These are phyloP conservation scores for Tachuris rubrigastra DNA, from an alignment of 2,113 vertebrate genomes.

Conservation along the genomic window DNA sequence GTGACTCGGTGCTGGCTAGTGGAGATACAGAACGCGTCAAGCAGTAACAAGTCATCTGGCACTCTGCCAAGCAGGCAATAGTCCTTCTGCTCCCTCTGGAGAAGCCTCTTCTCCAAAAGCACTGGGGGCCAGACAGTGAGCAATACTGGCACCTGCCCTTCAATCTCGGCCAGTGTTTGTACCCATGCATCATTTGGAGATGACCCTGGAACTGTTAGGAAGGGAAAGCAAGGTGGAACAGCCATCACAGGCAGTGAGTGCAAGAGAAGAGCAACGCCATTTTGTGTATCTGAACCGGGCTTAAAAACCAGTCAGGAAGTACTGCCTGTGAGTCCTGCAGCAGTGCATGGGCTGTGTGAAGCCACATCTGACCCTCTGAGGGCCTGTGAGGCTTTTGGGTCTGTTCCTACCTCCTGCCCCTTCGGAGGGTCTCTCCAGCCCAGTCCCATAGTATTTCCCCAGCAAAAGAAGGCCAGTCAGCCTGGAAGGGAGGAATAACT, in stretches of 20 bases:
- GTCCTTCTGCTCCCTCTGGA: background rate
- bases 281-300: background rate
- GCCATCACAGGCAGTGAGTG: background rate
- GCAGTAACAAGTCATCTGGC: background rate
- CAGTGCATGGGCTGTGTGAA: background rate
- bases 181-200: background rate
- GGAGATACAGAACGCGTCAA: background rate
- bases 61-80: background rate
- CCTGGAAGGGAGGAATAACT: background rate
- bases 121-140: background rate
- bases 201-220: background rate
- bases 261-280: background rate
- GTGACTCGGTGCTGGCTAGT: background rate
- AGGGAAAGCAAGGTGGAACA: background rate
- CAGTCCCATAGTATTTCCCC: too few relatives aligned
- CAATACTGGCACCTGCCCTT: background rate
- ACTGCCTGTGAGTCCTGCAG: background rate
- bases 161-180: fast-evolving
- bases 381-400: background rate
- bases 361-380: background rate
- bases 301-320: background rate
- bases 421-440: background rate
- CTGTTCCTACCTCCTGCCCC: background rate
- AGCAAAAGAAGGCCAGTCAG: background rate
- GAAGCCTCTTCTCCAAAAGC: background rate